phyloP scores from a whole-genome alignment of 2,888 invertebrate genomes.

The Euplexia lucipara region DNA sequence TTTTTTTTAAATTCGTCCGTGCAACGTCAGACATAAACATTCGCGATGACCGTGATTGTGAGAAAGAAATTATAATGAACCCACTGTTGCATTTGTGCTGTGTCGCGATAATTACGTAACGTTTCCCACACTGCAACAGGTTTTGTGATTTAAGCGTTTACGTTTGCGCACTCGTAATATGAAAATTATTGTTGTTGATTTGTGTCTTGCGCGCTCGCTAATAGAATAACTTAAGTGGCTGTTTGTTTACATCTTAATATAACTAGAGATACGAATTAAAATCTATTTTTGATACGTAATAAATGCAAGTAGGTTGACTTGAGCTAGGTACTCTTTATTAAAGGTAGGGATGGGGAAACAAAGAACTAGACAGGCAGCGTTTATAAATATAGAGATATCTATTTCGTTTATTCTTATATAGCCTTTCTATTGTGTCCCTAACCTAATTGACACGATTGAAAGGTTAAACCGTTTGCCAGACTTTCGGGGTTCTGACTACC shows the following conservation, averaged over 20 bases:
- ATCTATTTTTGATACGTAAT: conserved; percentile 5
- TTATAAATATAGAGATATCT: too few species aligned
- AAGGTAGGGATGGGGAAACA: too few species aligned
- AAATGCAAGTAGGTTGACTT: conserved; percentile 7
- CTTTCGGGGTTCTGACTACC: too few species aligned
- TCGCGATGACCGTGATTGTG: conserved; percentile 31
- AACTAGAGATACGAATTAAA: conserved; percentile 10
- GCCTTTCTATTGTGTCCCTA: too few species aligned
- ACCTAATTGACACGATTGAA: too few species aligned
- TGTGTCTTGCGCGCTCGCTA: conserved; percentile 41
- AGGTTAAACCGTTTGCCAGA: too few species aligned
- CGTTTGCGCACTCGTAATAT: conserved; percentile 60
- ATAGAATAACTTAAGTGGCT: conserved; percentile 41
- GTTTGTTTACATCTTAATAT: conserved; percentile 39
- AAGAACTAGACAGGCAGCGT: too few species aligned
- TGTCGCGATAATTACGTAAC: conserved; percentile 65
- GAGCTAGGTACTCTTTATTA: neutral
- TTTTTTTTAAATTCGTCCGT: neutral
- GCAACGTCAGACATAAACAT: neutral
- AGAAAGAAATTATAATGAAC: conserved; percentile 54
- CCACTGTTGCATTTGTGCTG: conserved; percentile 59
- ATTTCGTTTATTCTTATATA: too few species aligned
- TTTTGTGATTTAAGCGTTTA: conserved; percentile 63
- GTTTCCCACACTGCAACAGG: conserved; percentile 68
- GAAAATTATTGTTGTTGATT: conserved; percentile 63